Evolutionary conservation across 1,140 invertebrate species (phyloP).

Genomic region (Acromyrmex heyeri): DNA sequence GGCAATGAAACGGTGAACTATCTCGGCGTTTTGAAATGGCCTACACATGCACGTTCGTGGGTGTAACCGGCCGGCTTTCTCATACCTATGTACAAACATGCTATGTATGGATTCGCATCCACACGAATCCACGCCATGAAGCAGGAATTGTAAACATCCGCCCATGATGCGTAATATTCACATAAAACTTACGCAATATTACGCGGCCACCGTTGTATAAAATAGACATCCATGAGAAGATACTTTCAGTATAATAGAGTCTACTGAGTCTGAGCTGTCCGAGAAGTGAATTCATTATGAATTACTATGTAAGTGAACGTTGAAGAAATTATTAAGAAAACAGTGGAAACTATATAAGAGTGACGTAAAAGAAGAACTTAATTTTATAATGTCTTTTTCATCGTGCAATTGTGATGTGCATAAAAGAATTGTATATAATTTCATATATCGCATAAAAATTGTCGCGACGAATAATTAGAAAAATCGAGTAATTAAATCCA

Average conservation of each 20-base stretch:
- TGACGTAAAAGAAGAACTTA: neutral
- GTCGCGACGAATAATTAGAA: neutral
- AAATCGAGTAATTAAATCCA: neutral
- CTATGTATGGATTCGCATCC: conserved; percentile 21
- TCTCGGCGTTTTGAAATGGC: conserved; percentile 77
- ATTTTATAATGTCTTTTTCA: conserved; percentile 23
- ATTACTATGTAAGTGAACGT: conserved; percentile 60
- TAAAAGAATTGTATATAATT: neutral
- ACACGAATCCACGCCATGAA: conserved; percentile 66
- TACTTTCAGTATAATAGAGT: conserved; percentile 60
- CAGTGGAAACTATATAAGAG: neutral
- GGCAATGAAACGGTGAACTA: conserved; percentile 74
- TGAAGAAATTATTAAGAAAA: neutral
- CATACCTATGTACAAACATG: conserved; percentile 71
- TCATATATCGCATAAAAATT: neutral
- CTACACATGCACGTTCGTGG: conserved; percentile 52
- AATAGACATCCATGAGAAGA: conserved; percentile 68
- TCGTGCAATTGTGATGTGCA: neutral
- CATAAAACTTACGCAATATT: conserved; percentile 76
- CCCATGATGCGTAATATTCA: conserved; percentile 72
- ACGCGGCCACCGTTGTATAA: conserved; percentile 73
- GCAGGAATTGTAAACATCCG: conserved; percentile 80
- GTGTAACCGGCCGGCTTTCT: conserved; percentile 68
- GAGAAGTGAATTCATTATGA: conserved; percentile 58
- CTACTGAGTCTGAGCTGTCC: conserved; percentile 7